These are phyloP conservation scores for Drosophila nigricruria DNA, from an alignment of 2,888 invertebrate genomes.

Conservation along the genomic window DNA sequence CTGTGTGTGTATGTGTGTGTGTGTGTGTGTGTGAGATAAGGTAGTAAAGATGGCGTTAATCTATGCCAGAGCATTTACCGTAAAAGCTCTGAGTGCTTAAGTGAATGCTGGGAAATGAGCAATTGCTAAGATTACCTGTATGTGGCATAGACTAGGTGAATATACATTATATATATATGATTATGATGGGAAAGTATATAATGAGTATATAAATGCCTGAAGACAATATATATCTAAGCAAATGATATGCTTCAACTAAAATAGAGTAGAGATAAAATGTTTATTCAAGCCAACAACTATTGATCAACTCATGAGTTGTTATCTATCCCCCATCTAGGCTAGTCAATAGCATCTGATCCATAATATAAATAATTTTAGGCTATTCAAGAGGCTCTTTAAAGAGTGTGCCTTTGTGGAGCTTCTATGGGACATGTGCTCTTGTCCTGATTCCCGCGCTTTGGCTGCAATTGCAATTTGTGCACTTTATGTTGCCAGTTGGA, in stretches of 20 bases:
- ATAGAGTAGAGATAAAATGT: too few species aligned
- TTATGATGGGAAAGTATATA: background rate
- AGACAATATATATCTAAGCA: background rate
- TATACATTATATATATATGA: background rate
- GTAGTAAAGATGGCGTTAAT: conserved; percentile 41
- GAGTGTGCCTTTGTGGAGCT: conserved; percentile 8
- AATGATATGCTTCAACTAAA: background rate
- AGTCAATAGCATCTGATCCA: background rate
- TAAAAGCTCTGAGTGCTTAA: conserved; percentile 14
- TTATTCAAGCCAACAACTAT: background rate
- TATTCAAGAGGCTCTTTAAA: conserved; percentile 8
- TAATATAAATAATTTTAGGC: background rate
- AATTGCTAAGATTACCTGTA: background rate
- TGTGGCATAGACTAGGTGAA: background rate
- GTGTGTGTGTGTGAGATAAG: conserved; percentile 3
- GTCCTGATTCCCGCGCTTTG: conserved; percentile 69
- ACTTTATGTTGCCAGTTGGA: conserved; percentile 66
- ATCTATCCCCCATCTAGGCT: background rate
- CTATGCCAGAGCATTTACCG: conserved; percentile 27
- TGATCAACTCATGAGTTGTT: background rate
- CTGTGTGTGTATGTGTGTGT: conserved; percentile 8
- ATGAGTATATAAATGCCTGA: too few species aligned
- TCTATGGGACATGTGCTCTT: conserved; percentile 21
- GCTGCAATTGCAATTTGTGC: conserved; percentile 75
- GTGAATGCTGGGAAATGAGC: conserved; percentile 2